These are phyloP conservation scores for Myiothlypis chrysogaster DNA, from an alignment of 2,797 vertebrate species.

Conservation along the genomic window DNA sequence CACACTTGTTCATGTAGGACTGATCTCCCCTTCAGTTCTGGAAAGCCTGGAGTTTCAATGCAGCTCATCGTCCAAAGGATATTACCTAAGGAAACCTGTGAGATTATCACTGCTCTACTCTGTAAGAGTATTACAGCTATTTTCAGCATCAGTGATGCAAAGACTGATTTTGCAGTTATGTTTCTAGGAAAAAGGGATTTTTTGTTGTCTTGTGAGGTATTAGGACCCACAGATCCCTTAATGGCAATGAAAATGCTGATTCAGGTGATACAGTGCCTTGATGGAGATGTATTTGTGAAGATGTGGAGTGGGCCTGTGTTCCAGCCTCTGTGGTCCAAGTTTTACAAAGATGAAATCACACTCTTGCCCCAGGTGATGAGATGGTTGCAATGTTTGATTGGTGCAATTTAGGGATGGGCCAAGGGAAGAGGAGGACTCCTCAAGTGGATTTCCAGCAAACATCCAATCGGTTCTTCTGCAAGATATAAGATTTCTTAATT, in stretches of 20 bases:
- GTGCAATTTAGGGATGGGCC: fast-evolving
- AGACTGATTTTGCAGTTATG: background rate
- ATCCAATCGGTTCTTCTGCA: background rate
- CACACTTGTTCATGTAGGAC: background rate
- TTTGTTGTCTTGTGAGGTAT: background rate
- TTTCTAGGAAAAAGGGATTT: background rate
- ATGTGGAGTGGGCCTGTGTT: background rate
- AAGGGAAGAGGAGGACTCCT: background rate
- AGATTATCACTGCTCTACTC: background rate
- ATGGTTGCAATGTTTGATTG: background rate
- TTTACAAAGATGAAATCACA: background rate
- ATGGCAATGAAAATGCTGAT: background rate
- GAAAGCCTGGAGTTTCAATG: background rate
- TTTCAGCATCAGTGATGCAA: background rate
- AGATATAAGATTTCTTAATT: background rate
- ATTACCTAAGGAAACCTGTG: background rate
- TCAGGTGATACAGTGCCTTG: background rate
- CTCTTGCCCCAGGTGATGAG: background rate
- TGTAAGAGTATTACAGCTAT: background rate
- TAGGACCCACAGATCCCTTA: background rate
- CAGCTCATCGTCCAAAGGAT: background rate
- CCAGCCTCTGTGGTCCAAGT: background rate
- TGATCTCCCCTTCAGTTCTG: background rate
- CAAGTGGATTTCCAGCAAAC: background rate
- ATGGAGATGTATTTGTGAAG: background rate